Base-by-base conservation (phyloP, 2,113 vertebrate genomes). In the Mastomys natalensis region DNA sequence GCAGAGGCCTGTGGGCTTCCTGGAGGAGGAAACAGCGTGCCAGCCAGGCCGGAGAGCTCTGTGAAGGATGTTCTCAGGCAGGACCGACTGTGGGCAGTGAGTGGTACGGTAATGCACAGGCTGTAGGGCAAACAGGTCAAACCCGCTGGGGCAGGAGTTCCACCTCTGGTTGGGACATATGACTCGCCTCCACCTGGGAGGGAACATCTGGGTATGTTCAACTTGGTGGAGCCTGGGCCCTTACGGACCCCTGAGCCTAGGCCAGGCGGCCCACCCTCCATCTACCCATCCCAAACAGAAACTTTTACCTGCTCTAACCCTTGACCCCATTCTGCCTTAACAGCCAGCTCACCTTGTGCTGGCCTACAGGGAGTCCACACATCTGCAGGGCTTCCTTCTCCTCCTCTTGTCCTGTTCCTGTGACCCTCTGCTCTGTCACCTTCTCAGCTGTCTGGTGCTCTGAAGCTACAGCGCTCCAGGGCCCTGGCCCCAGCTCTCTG, bases 131-230 rank as follows among this genome's bases (percentile, higher is more conserved):
- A 68, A 87, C 72, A 19, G 90, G 97, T 81, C 40, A 40, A 90
- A 93, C 95, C 60, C 4, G 96, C 95, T 81, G 62, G 87, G 82
- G 29, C 70, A 43, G 89, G 93, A 60, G 51, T 29, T 29, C 62
- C 43, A 64, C 34, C 72, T 31, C 37, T 80, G 78, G 91, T 89
- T 51, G 92, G n/a, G 66, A 73, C 51, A 76, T 15, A 4, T 34
- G 40, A 70, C 90, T 70, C 3, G 13, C 82, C 82, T 53, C 15
- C 24, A 60, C 43, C 31, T 34, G 43, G 85, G 40, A 78, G 74
- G 87, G 45, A 40, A 66, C 60, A 72, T 76, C 94, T 24, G 31
- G 73, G 26, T 13, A 45, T 19, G 58, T 43, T 80, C 43, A 3
- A 58, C 40, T 34, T 70, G n/a, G 72, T 16, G 29, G 6, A 34